Evolutionary conservation across 1,140 invertebrate genomes (phyloP), one percentile per base, ranked within the genome.

Genomic region (Sitophilus oryzae): DNA sequence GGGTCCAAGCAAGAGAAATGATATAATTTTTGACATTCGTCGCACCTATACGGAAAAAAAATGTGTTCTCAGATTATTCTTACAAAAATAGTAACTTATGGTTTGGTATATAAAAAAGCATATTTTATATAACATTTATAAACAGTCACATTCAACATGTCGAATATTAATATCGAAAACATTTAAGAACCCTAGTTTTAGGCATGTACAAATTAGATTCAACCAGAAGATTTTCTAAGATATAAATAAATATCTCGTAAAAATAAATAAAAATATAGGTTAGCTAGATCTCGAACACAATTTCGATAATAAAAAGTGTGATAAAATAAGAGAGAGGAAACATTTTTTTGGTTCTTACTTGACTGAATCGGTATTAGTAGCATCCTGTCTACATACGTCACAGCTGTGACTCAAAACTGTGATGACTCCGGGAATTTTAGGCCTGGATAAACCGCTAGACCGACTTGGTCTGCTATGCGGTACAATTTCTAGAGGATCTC

Each of bases 1-100:
- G 93, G 93, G 72, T 93, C 88, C 51, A 96, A 75, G 73, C 93
- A 96, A 21, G 80, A 81, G 70, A 95, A 95, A 74, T 96, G 93
- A 74, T 92, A 96, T 59, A 86, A 83, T 67, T 89, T 86, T 66
- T 81, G 79, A 72, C 93, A 96, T 70, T 94, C 91, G 73, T 96
- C 93, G 75, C 93, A 96, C 71, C 89, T 93, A 11, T n/a, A n/a
- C n/a, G n/a, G 14, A 57, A 59, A 65, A 46, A 40, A 42, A 42
- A 52, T 22, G 34, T 51, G 19, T 51, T 20, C n/a, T n/a, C n/a
- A n/a, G 16, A 10, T 5, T n/a, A 30, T 16, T 11, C 8, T 36
- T 1, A 35, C 9, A 53, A 19, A 44, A 34, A 44, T 30, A 45
- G 9, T 40, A 16, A 9, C 8, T 5, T 9, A 34, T 11, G 25